Base-by-base conservation (phyloP, 2,888 invertebrate genomes). In the Proisotoma minuta region DNA sequence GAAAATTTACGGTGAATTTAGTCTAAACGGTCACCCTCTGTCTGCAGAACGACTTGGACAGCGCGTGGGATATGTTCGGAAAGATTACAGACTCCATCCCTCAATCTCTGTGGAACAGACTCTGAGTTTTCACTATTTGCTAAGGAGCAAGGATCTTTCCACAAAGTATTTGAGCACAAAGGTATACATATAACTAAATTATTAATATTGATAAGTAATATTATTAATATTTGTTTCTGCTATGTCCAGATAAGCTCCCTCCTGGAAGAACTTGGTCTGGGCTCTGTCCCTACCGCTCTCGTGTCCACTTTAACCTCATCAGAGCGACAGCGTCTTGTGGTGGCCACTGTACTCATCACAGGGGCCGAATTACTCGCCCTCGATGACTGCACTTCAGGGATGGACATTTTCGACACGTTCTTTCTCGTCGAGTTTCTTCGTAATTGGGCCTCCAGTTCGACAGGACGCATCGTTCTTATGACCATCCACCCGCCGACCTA, bases 351-450 rank as follows among this genome's bases (percentile, higher is more conserved):
- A 74, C 81, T 96, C 39, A 82, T 92, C 29, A 71, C 75, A 22
- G 91, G 92, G 76, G 88, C 90, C 71, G 91, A 93, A 63, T 84
- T 96, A 49, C 82, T 96, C 0, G 84, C 93, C 27, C 80, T 95
- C 60, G 94, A 95, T 77, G 89, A 93, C 78, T 91, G 94, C 0
- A 89, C 90, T 0, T 84, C 86, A 75, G 89, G 88, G 61, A 88
- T 92, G 86, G 95, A 96, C 76, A 93, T 96, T 68, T 95, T 96
- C 75, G 96, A 96, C 76, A 92, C 94, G 0, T 96, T 95, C 79
- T 96, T 96, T 78, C 79, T 96, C n/a, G 73, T 96, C 61, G 95
- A 96, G 77, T 96, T 94, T 78, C 80, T 96, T 70, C 84, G 94
- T 69, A 93, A 94, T 77, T 96, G 95, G 91, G 27, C 26, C 43